Evolutionary conservation across 37 sponge, comb jelly and placozoan species (phyloP).

Genomic region (Oopsacas minuta): DNA sequence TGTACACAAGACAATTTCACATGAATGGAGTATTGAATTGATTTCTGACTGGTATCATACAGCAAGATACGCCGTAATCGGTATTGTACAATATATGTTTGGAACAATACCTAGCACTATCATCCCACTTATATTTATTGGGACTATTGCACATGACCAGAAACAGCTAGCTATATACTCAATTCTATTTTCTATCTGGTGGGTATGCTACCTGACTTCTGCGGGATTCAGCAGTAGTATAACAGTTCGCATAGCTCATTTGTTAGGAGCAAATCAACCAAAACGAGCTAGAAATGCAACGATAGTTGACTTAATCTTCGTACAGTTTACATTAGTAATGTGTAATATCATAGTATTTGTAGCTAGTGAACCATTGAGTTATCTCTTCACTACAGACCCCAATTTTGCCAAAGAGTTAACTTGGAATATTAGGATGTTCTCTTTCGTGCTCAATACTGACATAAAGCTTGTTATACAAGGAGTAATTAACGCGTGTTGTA

Average conservation of each 20-base stretch:
- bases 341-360: neutral
- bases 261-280: neutral
- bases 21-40: neutral
- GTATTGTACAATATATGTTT: neutral
- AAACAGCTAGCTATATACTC: conserved; percentile 5
- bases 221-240: neutral
- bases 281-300: neutral
- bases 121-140: neutral
- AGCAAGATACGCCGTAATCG: neutral
- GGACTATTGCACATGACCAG: neutral
- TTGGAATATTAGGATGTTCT: neutral
- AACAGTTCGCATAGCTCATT: neutral
- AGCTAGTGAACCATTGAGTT: neutral
- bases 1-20: neutral
- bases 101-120: neutral
- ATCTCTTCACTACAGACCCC: neutral
- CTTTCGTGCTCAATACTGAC: neutral
- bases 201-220: neutral
- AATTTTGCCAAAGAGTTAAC: neutral
- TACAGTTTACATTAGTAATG: neutral
- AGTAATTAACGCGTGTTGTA: neutral
- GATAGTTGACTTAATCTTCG: neutral
- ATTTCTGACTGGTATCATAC: neutral
- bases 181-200: neutral
- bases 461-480: neutral